Evolutionary conservation across 2,888 invertebrate genomes (phyloP).

Genomic region (Tiphia femorata): DNA sequence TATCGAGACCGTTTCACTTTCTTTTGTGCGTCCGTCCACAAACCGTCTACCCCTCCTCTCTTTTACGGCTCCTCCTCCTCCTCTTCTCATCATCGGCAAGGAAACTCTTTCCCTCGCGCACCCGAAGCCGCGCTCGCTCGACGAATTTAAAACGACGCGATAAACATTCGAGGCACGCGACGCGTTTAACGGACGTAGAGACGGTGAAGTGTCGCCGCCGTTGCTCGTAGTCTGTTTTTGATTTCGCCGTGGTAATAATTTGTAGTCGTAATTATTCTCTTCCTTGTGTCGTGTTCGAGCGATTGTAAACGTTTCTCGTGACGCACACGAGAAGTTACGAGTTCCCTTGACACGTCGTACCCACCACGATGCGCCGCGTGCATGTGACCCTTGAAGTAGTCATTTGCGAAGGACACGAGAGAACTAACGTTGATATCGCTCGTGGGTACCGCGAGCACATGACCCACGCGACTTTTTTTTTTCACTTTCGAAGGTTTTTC

Average conservation of each 20-base stretch:
- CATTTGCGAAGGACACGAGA: no score
- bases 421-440: no score
- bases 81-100: not conserved
- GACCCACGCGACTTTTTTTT: no score
- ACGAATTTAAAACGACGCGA: constrained; percentile 35
- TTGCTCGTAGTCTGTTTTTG: constrained; percentile 18
- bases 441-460: no score
- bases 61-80: not conserved
- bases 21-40: constrained; percentile 29
- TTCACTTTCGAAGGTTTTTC: no score
- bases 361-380: constrained; percentile 9
- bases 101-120: not conserved
- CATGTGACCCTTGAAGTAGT: no score
- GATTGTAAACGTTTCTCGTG: constrained; percentile 7
- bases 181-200: constrained; percentile 22
- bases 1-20: constrained; percentile 35
- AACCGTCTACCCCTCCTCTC: constrained; percentile 4
- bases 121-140: constrained; percentile 1
- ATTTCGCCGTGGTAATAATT: not conserved
- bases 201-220: no score
- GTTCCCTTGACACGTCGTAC: not conserved
- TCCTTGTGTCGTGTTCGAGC: constrained; percentile 5
- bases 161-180: constrained; percentile 40
- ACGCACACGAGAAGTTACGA: not conserved
- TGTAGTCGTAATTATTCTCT: no score